Conservation (phyloP, 2,888 invertebrate genomes). For the Brachypterus glaber region DNA sequence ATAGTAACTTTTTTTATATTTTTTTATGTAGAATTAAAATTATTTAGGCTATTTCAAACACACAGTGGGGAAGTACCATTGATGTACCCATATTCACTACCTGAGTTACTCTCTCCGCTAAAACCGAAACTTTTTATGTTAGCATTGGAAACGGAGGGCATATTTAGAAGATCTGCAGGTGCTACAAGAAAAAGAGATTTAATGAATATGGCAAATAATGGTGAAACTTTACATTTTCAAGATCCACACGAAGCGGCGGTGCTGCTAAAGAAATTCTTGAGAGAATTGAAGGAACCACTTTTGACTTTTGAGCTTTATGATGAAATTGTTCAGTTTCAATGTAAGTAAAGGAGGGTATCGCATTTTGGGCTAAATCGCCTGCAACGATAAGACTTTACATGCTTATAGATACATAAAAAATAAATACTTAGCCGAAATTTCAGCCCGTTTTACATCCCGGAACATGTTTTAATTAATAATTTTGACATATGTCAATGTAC, state of each 20-base stretch:
- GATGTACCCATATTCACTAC: no score
- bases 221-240: slow-evolving; percentile 68
- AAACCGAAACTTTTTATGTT: slow-evolving; percentile 23
- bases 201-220: slow-evolving; percentile 77
- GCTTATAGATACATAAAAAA: no score
- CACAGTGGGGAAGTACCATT: neutral
- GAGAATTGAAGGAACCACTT: slow-evolving; percentile 85
- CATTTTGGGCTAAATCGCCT: no score
- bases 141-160: slow-evolving; percentile 91
- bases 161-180: slow-evolving; percentile 90
- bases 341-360: slow-evolving; percentile 44
- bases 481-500: no score
- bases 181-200: slow-evolving; percentile 73
- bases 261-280: slow-evolving; percentile 85
- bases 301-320: slow-evolving; percentile 90
- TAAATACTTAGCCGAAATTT: no score
- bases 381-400: no score
- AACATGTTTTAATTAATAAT: no score
- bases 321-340: slow-evolving; percentile 81
- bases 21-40: no score
- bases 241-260: slow-evolving; percentile 92
- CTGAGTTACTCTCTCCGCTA: neutral
- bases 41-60: no score
- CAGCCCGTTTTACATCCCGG: no score
- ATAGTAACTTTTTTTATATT: no score